Conservation (phyloP, 2,797 vertebrate species). For the Leptatherina wallacei region DNA sequence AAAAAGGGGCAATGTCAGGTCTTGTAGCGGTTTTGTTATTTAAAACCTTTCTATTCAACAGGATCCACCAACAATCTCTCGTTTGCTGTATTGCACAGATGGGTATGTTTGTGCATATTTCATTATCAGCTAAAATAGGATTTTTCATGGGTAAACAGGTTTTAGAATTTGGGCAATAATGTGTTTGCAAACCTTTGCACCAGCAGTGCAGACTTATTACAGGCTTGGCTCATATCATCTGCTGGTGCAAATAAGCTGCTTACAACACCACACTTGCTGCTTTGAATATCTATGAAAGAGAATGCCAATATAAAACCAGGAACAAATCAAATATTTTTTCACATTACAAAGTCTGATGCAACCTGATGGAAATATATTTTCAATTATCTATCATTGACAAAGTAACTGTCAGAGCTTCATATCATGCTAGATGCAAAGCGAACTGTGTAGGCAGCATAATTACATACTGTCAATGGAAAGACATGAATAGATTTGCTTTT, state of each 20-base stretch:
- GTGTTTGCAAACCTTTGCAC: not conserved
- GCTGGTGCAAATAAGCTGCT: not conserved
- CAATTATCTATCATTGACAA: not conserved
- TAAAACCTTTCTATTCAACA: not conserved
- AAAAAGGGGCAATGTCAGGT: not conserved
- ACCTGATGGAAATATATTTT: slow-evolving; percentile 1
- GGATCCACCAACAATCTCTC: accelerated
- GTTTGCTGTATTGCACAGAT: not conserved
- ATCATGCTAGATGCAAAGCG: not conserved
- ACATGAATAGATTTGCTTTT: too few species aligned
- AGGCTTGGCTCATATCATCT: not conserved
- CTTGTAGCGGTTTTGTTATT: not conserved
- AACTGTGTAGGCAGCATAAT: too few species aligned
- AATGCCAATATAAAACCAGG: not conserved
- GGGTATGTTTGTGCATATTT: not conserved
- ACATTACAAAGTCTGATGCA: not conserved
- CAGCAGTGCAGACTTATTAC: not conserved
- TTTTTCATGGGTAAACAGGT: not conserved
- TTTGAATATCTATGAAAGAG: not conserved
- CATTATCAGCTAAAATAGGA: not conserved
- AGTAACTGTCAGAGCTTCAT: not conserved
- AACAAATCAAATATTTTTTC: not conserved
- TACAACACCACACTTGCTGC: not conserved
- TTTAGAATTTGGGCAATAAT: not conserved
- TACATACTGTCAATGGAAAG: too few species aligned